Percentiles rank a stretch among this genome's conserved stretches.
Conservation (phyloP, 2,113 vertebrate species). For the Girardinichthys multiradiatus region DNA sequence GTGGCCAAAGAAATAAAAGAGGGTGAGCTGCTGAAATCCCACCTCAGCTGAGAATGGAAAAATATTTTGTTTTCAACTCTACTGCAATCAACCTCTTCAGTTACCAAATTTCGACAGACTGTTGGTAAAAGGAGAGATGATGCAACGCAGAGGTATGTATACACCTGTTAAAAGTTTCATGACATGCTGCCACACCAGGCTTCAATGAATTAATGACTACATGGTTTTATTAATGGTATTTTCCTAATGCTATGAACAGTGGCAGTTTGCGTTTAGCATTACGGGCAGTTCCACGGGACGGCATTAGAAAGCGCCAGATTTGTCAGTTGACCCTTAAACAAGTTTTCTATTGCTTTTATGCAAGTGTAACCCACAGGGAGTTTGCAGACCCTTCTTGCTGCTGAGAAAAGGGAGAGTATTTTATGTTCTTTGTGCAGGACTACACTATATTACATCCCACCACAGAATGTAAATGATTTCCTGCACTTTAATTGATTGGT, state of each 20-base stretch:
- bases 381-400: background rate
- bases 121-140: background rate
- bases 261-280: background rate
- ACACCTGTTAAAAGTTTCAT: background rate
- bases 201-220: background rate
- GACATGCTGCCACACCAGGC: background rate
- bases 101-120: background rate
- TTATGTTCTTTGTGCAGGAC: background rate
- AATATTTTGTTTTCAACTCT: background rate
- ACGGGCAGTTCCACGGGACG: background rate
- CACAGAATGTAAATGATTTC: background rate
- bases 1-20: background rate
- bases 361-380: background rate
- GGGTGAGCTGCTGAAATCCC: background rate
- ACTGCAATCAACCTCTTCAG: background rate
- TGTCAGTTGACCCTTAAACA: background rate
- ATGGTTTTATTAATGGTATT: constrained; percentile 4
- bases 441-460: background rate
- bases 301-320: background rate
- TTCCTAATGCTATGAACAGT: background rate
- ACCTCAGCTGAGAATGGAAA: background rate
- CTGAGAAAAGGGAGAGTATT: background rate
- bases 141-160: background rate
- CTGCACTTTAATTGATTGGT: background rate
- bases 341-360: background rate